Conservation (phyloP, 1,140 invertebrate genomes). For the Tetramorium simillimum region DNA sequence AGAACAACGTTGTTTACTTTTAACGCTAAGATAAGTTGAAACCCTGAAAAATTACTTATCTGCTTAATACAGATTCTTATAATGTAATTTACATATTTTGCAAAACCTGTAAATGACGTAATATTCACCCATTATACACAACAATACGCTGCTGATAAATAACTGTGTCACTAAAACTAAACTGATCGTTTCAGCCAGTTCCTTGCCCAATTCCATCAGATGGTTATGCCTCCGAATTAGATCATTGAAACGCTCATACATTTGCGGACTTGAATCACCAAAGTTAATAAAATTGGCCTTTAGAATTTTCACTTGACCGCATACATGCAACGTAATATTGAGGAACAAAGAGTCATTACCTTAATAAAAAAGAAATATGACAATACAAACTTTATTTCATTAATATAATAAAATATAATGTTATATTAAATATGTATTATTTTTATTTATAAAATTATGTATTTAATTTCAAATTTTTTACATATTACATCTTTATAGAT, state of each 20-base stretch:
- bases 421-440: not conserved
- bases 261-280: not conserved
- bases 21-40: constrained; percentile 65
- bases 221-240: constrained; percentile 31
- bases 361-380: constrained; percentile 8
- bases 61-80: not conserved
- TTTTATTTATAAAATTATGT: not conserved
- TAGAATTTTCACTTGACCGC: constrained; percentile 59
- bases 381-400: not conserved
- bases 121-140: constrained; percentile 59
- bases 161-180: constrained; percentile 43
- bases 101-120: not conserved
- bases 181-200: constrained; percentile 35
- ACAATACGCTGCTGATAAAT: constrained; percentile 52
- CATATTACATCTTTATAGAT: not conserved
- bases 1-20: not conserved
- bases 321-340: constrained; percentile 59
- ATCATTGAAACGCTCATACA: not conserved
- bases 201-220: constrained; percentile 15
- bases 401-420: not conserved
- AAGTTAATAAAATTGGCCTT: constrained; percentile 28
- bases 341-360: constrained; percentile 63
- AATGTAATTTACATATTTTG: not conserved
- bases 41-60: constrained; percentile 49
- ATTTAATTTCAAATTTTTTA: not conserved